phyloP scores from a whole-genome alignment of 2,797 vertebrate genomes.

The Lagorchestes hirsutus region DNA sequence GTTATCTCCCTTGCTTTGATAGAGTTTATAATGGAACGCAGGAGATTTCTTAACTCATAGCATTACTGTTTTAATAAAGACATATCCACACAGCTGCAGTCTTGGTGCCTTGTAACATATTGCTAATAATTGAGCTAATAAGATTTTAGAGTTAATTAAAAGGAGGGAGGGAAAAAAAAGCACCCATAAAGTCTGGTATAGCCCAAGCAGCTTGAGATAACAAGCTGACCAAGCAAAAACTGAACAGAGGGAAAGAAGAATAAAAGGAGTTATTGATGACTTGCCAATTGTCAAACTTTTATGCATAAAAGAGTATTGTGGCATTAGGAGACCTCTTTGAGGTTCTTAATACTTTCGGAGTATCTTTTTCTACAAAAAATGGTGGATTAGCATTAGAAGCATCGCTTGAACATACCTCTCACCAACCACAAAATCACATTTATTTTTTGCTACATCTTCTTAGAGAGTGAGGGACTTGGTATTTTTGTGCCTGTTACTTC shows the following conservation, averaged over 20 bases:
- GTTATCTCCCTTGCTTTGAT: slow-evolving; percentile 77
- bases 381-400: neutral
- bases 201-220: slow-evolving; percentile 51
- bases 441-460: slow-evolving; percentile 19
- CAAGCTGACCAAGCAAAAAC: slow-evolving; percentile 72
- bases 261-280: slow-evolving; percentile 32
- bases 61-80: slow-evolving; percentile 79
- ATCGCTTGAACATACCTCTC: neutral
- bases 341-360: neutral
- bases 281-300: slow-evolving; percentile 8
- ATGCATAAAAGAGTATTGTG: neutral
- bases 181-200: slow-evolving; percentile 66
- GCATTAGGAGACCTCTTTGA: neutral
- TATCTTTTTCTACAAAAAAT: neutral
- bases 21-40: slow-evolving; percentile 74
- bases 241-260: slow-evolving; percentile 3
- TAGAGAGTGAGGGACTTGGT: neutral
- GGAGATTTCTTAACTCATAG: slow-evolving; percentile 76
- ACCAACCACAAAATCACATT: neutral
- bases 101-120: slow-evolving; percentile 69
- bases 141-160: slow-evolving; percentile 82
- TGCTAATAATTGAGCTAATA: slow-evolving; percentile 81
- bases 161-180: slow-evolving; percentile 54
- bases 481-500: neutral
- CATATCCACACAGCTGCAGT: slow-evolving; percentile 71